Percentiles rank a stretch among this genome's conserved stretches.
These are phyloP conservation scores for Neoascia interrupta DNA, from an alignment of 2,888 invertebrate genomes.

Conservation along the genomic window DNA sequence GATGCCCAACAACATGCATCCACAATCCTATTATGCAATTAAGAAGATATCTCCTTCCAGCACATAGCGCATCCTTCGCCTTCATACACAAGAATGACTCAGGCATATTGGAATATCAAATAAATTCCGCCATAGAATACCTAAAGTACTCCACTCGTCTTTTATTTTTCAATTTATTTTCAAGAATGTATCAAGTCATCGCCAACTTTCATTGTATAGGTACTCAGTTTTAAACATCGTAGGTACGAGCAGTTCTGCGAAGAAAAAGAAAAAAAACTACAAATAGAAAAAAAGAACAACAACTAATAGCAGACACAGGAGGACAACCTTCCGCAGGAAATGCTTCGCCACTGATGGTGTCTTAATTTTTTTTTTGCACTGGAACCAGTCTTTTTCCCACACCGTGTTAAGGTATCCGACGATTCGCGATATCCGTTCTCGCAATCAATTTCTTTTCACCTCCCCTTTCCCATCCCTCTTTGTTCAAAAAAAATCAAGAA, in stretches of 20 bases:
- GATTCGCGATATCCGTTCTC: conserved; percentile 60
- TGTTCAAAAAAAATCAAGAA: neutral
- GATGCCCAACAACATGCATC: conserved; percentile 4
- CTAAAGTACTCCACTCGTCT: conserved; percentile 32
- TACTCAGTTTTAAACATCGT: too few species aligned
- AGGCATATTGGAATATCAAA: conserved; percentile 23
- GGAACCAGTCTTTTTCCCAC: conserved; percentile 53
- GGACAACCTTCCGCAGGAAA: conserved; percentile 33
- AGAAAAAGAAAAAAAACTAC: conserved; percentile 21
- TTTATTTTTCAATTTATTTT: conserved; percentile 52
- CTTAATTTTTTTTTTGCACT: conserved; percentile 19
- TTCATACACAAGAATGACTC: conserved; percentile 3
- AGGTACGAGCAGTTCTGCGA: too few species aligned
- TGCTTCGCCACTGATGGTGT: conserved; percentile 19
- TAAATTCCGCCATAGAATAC: conserved; percentile 37
- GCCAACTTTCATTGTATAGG: conserved; percentile 49
- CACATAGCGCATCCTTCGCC: conserved; percentile 21
- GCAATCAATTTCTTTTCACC: conserved; percentile 55
- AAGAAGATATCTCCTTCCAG: conserved; percentile 12
- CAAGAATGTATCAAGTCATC: conserved; percentile 65
- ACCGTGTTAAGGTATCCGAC: conserved; percentile 47
- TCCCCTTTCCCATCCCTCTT: neutral
- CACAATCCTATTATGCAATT: conserved; percentile 41
- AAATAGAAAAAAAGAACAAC: conserved; percentile 24
- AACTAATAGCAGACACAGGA: conserved; percentile 33